Conservation (phyloP, 2,113 vertebrate species). For the Stictonetta naevosa region DNA sequence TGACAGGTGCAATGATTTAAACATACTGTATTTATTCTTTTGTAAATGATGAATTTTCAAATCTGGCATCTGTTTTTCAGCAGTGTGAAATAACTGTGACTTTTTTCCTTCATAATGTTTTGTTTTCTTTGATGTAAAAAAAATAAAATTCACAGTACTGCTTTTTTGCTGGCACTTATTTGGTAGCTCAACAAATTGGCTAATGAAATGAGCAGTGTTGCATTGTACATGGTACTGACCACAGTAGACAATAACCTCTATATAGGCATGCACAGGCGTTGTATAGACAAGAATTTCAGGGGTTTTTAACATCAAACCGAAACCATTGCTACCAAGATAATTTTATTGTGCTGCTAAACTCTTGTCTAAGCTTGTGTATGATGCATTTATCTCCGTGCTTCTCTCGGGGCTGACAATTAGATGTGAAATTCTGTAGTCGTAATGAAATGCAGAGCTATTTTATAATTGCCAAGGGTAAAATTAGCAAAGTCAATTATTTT, state of each 20-base stretch:
- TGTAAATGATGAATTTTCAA: slow-evolving; percentile 68
- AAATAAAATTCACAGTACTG: slow-evolving; percentile 30
- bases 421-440: slow-evolving; percentile 70
- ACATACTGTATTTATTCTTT: slow-evolving; percentile 72
- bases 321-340: slow-evolving; percentile 36
- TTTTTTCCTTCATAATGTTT: slow-evolving; percentile 64
- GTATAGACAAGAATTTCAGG: slow-evolving; percentile 40
- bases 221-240: background rate
- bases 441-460: slow-evolving; percentile 83
- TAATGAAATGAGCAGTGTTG: background rate
- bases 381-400: slow-evolving; percentile 68
- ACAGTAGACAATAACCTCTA: background rate
- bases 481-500: slow-evolving; percentile 86
- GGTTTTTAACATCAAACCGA: slow-evolving; percentile 26
- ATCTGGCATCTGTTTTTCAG: slow-evolving; percentile 63
- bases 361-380: slow-evolving; percentile 65
- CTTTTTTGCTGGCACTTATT: slow-evolving; percentile 31
- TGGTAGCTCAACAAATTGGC: background rate
- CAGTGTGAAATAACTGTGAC: slow-evolving; percentile 64
- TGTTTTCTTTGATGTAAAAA: slow-evolving; percentile 63
- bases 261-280: background rate
- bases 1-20: slow-evolving; percentile 73
- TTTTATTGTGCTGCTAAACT: slow-evolving; percentile 67
- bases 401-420: slow-evolving; percentile 76
- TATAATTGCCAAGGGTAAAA: slow-evolving; percentile 84